These are phyloP conservation scores for Acanthosoma haemorrhoidale DNA, from an alignment of 2,888 invertebrate genomes.

Conservation along the genomic window DNA sequence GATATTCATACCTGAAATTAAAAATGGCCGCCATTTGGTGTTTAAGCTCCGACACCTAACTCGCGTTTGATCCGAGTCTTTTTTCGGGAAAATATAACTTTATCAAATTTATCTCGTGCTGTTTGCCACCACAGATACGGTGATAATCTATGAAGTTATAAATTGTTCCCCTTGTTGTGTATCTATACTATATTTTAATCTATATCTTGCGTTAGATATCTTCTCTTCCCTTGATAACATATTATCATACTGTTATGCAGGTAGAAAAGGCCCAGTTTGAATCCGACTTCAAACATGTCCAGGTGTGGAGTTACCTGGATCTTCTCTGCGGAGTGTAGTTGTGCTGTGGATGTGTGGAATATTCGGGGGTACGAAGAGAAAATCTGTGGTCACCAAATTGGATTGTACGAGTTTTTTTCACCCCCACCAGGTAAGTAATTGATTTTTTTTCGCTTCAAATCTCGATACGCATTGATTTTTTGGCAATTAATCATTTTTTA, in stretches of 20 bases:
- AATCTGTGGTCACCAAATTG: background rate
- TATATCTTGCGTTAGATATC: slow-evolving; percentile 40
- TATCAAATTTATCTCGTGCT: slow-evolving; percentile 38
- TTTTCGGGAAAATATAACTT: slow-evolving; percentile 34
- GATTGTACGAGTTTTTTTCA: background rate
- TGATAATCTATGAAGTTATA: slow-evolving; percentile 40
- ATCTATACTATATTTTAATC: slow-evolving; percentile 40
- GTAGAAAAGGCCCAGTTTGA: slow-evolving; percentile 35
- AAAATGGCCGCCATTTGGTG: slow-evolving; percentile 12
- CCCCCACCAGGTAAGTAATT: slow-evolving; percentile 2
- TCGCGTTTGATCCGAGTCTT: slow-evolving; percentile 11
- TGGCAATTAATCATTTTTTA: too few species aligned
- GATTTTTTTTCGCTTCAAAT: too few species aligned
- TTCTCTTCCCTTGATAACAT: slow-evolving; percentile 39
- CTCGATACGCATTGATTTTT: too few species aligned
- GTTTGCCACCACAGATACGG: slow-evolving; percentile 39
- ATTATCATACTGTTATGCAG: slow-evolving; percentile 39
- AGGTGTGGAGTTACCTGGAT: slow-evolving; percentile 19
- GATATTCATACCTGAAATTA: background rate
- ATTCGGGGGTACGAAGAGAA: background rate
- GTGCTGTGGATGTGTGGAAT: background rate
- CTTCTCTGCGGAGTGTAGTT: background rate
- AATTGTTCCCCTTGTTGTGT: slow-evolving; percentile 39
- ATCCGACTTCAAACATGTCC: slow-evolving; percentile 34
- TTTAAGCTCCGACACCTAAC: background rate